These are phyloP conservation scores for Ispidina picta DNA, from an alignment of 2,797 vertebrate species.

Conservation along the genomic window DNA sequence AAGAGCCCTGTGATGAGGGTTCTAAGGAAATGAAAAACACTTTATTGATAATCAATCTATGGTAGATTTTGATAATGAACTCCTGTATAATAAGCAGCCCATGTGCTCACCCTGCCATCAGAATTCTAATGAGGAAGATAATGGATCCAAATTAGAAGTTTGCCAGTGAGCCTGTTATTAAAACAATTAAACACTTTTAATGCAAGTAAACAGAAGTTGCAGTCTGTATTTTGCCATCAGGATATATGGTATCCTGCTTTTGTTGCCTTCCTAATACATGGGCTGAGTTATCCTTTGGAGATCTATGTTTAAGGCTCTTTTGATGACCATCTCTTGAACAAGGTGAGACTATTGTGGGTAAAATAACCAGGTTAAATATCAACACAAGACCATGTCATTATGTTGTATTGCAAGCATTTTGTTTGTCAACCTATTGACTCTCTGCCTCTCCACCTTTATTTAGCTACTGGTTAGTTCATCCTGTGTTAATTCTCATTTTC, in stretches of 20 bases:
- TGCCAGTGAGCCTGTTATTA: slow-evolving; percentile 61
- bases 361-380: neutral
- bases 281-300: neutral
- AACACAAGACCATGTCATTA: neutral
- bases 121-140: slow-evolving; percentile 55
- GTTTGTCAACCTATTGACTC: neutral
- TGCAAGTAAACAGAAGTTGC: slow-evolving; percentile 7
- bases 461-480: neutral
- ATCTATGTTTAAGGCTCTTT: neutral
- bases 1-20: neutral
- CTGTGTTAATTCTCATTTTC: slow-evolving; percentile 11
- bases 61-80: slow-evolving; percentile 66
- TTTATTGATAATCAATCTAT: slow-evolving; percentile 62
- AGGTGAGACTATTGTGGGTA: neutral
- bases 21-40: slow-evolving; percentile 55
- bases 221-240: slow-evolving; percentile 14
- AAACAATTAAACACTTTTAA: slow-evolving; percentile 73
- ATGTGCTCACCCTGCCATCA: neutral
- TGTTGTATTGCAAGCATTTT: neutral
- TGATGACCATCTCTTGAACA: neutral
- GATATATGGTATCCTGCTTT: slow-evolving; percentile 21
- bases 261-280: slow-evolving; percentile 37
- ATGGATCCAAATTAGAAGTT: slow-evolving; percentile 52
- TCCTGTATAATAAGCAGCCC: slow-evolving; percentile 45
- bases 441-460: neutral